Evolutionary conservation across 2,797 vertebrate genomes (phyloP), one percentile per base, ranked within the genome.

Genomic region (Mallotus villosus): DNA sequence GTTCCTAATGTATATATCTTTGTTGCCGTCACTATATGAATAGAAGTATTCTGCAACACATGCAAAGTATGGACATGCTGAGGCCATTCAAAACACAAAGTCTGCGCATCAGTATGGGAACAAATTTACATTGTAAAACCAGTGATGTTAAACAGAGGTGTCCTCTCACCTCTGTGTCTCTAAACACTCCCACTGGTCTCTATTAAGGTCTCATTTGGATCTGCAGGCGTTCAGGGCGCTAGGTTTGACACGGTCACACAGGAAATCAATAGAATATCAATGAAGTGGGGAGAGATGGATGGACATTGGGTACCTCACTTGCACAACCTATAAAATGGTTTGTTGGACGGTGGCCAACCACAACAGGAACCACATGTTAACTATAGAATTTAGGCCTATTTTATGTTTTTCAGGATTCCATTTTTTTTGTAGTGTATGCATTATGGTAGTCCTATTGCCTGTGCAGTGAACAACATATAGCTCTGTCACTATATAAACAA

Each of bases 241-340:
- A 37, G 55, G 12, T 53, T n/a, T 24, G 58, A 14, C 19, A 51
- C 7, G 67, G 63, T 68, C n/a, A 53, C 59, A 21, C 55, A 67
- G 70, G 68, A 67, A 37, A 63, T 69, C 53, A 74, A 77, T 85
- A 82, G 86, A 81, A 81, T 70, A 71, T 55, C 9, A 64, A 86
- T 78, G 68, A 74, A 73, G 57, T 51, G 53, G 34, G 21, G 4
- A 57, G 2, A 27, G 4, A 34, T 27, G 24, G 4, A 14, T 46
- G 22, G n/a, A 12, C 0, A 11, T 41, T 32, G 11, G 19, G n/a
- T 29, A 17, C 12, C 5, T 22, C 57, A 58, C 21, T 21, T 21
- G 57, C 5, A 22, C n/a, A 22, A 58, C 7, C 57, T 58, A 21
- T 32, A 72, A 74, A 80, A 76, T 74, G 68, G 67, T 78, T 63